These are phyloP conservation scores for Sinocyclocheilus maitianheensis DNA, from an alignment of 2,113 vertebrate species.

Conservation along the genomic window DNA sequence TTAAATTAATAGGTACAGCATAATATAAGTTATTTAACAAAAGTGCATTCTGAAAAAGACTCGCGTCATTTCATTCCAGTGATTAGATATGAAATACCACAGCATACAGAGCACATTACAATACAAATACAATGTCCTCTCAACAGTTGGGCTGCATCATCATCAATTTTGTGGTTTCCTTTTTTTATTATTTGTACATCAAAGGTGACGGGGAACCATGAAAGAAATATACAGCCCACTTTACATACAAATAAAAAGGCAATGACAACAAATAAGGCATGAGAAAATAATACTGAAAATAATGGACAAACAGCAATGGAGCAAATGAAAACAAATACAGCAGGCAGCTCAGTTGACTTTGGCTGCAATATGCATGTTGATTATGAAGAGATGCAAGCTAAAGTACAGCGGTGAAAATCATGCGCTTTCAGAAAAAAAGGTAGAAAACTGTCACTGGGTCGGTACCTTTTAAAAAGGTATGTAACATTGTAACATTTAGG, in stretches of 20 bases:
- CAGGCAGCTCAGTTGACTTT: not conserved
- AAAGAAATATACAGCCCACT: not conserved
- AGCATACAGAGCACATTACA: not conserved
- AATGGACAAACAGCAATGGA: not conserved
- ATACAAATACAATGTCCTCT: not conserved
- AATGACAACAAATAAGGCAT: not conserved
- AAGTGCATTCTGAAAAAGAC: not conserved
- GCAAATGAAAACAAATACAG: constrained; percentile 9
- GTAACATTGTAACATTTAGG: too few relatives aligned
- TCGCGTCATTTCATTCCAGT: not conserved
- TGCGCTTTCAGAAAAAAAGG: too few relatives aligned
- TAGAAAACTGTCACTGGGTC: too few relatives aligned
- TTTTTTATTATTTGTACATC: not conserved
- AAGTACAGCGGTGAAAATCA: too few relatives aligned
- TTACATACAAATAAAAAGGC: constrained; percentile 14
- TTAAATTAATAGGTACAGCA: not conserved
- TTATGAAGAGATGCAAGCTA: not conserved
- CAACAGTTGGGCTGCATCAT: not conserved
- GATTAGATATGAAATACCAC: not conserved
- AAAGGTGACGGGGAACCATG: not conserved
- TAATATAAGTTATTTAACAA: not conserved
- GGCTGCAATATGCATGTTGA: not conserved
- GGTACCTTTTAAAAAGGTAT: too few relatives aligned
- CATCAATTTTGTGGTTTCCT: not conserved
- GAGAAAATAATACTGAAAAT: not conserved